Percentiles rank a stretch among this genome's conserved stretches.
These are phyloP conservation scores for Mirounga angustirostris DNA, from an alignment of 2,113 vertebrate genomes.

Conservation along the genomic window DNA sequence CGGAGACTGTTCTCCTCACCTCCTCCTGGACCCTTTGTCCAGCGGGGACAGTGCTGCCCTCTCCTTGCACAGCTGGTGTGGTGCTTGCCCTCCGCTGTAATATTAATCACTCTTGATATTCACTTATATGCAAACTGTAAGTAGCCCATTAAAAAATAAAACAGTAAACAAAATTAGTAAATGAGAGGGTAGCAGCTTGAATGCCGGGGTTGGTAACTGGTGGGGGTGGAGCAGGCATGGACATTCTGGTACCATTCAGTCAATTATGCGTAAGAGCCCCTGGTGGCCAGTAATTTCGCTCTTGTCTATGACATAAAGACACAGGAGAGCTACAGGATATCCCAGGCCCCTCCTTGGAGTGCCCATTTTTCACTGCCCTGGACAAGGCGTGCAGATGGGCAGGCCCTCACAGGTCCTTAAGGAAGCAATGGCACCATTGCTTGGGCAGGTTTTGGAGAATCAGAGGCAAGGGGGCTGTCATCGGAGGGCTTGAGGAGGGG, in stretches of 20 bases:
- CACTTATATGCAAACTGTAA: background rate
- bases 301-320: background rate
- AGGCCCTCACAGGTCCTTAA: background rate
- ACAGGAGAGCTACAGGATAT: background rate
- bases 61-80: background rate
- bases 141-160: background rate
- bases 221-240: background rate
- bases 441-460: background rate
- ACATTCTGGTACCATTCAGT: background rate
- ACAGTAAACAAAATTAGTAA: background rate
- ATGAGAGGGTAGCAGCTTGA: background rate
- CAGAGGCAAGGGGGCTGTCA: background rate
- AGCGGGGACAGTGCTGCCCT: background rate
- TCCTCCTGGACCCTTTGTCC: background rate
- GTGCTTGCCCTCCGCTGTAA: background rate
- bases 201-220: background rate
- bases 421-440: background rate
- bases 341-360: background rate
- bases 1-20: background rate
- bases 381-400: accelerated
- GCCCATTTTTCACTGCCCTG: background rate
- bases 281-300: background rate
- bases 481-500: background rate
- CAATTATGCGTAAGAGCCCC: background rate
- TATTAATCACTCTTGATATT: background rate